Evolutionary conservation across 2,888 invertebrate genomes (phyloP), one percentile per base, ranked within the genome.

Genomic region (Adelognathus sp.): DNA sequence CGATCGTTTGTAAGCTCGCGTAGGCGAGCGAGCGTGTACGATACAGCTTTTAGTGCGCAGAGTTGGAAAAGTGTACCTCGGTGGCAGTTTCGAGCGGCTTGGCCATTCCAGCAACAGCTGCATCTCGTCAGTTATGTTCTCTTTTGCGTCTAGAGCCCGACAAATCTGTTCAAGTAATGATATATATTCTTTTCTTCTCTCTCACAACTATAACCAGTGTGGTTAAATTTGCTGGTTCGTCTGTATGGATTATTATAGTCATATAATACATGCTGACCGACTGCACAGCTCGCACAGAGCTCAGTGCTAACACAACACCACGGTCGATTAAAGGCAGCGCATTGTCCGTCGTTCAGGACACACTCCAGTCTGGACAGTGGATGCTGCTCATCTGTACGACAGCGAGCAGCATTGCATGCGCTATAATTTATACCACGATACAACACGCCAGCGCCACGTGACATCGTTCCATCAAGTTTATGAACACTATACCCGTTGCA

Each of bases 401-500:
- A 56, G 56, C 71, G 46, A 70, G 27, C 52, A 41, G 44, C 60
- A 46, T 66, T 66, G 29, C 61, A 67, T 44, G 44, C 31, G 24
- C 67, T 56, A 63, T 77, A 67, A 77, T 72, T 77, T 72, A 72
- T 67, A 46, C 46, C 54, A 46, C 67, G 56, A 67, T 54, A 72
- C 54, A 77, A 72, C 77, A 46, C 63, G 77, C 67, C 77, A 72
- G 31, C 29, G 33, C 63, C 61, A 67, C 27, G 41, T 72, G 77
- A 77, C 72, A 72, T 72, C 67, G 72, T 67, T 63, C 61, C 77
- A 63, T 72, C 77, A 67, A 67, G 72, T 77, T 77, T 77, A 72
- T 67, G 67, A 72, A 76, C 71, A 67, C 67, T 56, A 72, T n/a
- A n/a, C n/a, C 39, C 72, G 72, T 77, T 77, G 67, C 72, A 72